Base-by-base conservation (phyloP, 2,797 vertebrate species). In the Ptychadena robeensis region DNA sequence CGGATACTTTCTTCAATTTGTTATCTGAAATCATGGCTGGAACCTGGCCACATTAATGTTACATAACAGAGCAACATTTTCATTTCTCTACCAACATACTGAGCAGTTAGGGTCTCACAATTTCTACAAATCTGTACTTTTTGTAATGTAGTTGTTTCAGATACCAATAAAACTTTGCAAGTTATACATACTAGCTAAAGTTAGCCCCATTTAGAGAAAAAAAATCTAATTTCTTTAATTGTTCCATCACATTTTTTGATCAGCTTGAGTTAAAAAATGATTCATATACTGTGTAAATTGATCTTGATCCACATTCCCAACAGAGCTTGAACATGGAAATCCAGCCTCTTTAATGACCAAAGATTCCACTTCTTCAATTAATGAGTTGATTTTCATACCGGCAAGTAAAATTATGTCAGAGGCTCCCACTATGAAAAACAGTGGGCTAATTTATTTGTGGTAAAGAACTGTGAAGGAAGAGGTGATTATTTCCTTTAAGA, bases 401-500 rank as follows among this genome's bases (percentile, higher is more conserved):
- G 69, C 44, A 73, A 38, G 68, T 65, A 61, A 68, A 83, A 83
- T 79, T 79, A 67, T 73, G 76, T 83, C 64, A 79, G 82, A 79
- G 35, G 32, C 44, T 67, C 75, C 75, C 73, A 75, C 74, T 83
- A 70, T 63, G 75, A 67, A 63, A 83, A 79, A 79, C 61, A 73
- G 74, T 66, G 30, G 75, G 61, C 53, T 79, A 32, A 79, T 59
- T 79, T 79, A 67, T 83, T 79, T 79, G 59, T 37, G 22, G 69
- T 73, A 72, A 79, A 72, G 70, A 67, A 73, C 82, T 79, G 68
- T 83, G 69, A 78, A 78, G 74, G 69, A 83, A 79, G 66, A 76
- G 75, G 37, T 79, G 75, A 83, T 83, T 79, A 79, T 68, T 78
- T 79, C 68, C 40, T 48, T 44, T 83, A 73, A 72, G 69, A 79